phyloP scores from a whole-genome alignment of 92 coral and sea anemone genomes.

The Palythoa grandiflora region DNA sequence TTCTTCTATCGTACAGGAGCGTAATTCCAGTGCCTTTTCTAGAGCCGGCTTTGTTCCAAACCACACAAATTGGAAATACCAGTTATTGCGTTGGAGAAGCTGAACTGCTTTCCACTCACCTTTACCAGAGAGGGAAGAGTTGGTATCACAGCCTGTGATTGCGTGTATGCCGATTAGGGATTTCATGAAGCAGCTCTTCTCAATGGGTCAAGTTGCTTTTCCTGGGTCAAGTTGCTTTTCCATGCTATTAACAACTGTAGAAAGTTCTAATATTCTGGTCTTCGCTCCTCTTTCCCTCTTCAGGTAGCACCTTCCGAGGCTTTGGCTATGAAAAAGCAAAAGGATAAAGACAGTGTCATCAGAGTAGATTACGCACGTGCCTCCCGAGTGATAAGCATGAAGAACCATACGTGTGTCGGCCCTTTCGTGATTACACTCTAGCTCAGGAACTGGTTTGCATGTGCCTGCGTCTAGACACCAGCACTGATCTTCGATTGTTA shows the following conservation, averaged over 20 bases:
- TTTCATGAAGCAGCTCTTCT: constrained; percentile 41
- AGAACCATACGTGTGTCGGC: constrained; percentile 70
- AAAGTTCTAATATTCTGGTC: constrained; percentile 40
- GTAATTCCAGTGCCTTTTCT: too few species aligned
- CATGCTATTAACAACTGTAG: constrained; percentile 33
- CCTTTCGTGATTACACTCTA: constrained; percentile 67
- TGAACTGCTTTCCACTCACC: constrained; percentile 61
- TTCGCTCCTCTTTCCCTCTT: constrained; percentile 54
- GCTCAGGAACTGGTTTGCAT: constrained; percentile 57
- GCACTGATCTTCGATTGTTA: constrained; percentile 54
- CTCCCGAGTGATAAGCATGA: constrained; percentile 71
- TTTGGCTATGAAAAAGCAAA: constrained; percentile 27
- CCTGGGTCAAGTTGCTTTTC: constrained; percentile 45
- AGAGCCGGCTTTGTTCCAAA: too few species aligned
- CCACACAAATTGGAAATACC: too few species aligned
- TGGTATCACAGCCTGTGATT: constrained; percentile 68
- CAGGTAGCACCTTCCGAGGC: constrained; percentile 20
- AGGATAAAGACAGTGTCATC: constrained; percentile 57
- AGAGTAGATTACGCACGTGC: constrained; percentile 55
- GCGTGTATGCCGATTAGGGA: constrained; percentile 61
- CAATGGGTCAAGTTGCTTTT: not conserved
- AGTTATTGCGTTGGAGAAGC: not conserved
- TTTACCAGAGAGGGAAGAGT: constrained; percentile 69
- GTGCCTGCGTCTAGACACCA: constrained; percentile 45
- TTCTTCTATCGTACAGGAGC: too few species aligned